Evolutionary conservation across 2,113 vertebrate species (phyloP), one percentile per base, ranked within the genome.

Genomic region (Zootoca vivipara): DNA sequence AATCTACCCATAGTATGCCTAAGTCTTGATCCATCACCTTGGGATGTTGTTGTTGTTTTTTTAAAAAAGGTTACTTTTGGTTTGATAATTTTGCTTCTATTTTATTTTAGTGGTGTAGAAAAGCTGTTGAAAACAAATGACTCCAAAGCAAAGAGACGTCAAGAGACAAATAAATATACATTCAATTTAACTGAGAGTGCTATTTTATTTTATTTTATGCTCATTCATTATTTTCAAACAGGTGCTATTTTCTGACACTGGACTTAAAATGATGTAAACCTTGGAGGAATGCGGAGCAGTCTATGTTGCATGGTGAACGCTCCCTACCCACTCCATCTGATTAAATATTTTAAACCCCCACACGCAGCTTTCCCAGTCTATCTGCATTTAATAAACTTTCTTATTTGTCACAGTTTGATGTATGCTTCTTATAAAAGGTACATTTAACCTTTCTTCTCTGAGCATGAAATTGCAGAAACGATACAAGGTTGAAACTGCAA

Each of bases 361-460:
- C 79, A 12, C 0, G 7, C 2, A 7, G 12, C 46, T 92, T 90
- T 69, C 12, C 70, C 89, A 7, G 30, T 9, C 64, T n/a, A 46
- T 42, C 78, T 82, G 46, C 5, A 86, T 93, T 89, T 93, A 90
- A 72, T 12, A 93, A 65, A 64, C 70, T 93, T 96, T 93, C 74
- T n/a, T 90, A 93, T 79, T 92, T 92, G 91, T 94, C 91, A 94
- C 79, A 87, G 73, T 89, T 89, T 82, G 87, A 88, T 67, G 88
- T 95, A 46, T 88, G 64, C 22, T 77, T 93, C 81, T 40, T 89
- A 74, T 56, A 77, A 92, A 89, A 86, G 56, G 1, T 75, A 18
- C 28, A 87, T 92, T 96, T 95, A 96, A 96, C 90, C 93, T 96
- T 96, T 94, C 65, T 90, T 94, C 89, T 89, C 72, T 87, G 90